These are phyloP conservation scores for Sinotaia quadrata DNA, from an alignment of 2,888 invertebrate genomes.

Conservation along the genomic window DNA sequence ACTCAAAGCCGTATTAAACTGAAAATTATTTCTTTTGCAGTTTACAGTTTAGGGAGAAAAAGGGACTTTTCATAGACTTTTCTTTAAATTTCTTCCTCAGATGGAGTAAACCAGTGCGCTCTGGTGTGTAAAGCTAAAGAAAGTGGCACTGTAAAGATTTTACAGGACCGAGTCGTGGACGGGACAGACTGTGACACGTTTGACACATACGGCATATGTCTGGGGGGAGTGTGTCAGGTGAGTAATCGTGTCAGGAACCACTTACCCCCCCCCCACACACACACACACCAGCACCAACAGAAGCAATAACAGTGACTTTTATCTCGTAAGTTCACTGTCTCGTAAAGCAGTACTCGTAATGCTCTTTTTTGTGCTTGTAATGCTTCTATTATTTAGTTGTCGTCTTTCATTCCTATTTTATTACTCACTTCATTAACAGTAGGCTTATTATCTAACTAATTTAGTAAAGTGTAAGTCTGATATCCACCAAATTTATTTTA, in stretches of 20 bases:
- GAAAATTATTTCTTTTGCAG: too few relatives aligned
- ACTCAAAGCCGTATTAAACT: too few relatives aligned
- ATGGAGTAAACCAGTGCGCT: constrained; percentile 80
- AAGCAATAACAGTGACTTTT: background rate
- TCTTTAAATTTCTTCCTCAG: constrained; percentile 31
- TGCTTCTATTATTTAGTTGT: too few relatives aligned
- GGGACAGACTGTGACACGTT: constrained; percentile 86
- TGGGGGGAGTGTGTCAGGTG: constrained; percentile 91
- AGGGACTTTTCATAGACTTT: background rate
- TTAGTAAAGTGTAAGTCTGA: too few relatives aligned
- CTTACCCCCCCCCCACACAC: background rate
- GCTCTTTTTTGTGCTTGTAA: too few relatives aligned
- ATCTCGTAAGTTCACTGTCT: background rate
- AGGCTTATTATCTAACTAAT: too few relatives aligned
- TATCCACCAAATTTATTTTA: too few relatives aligned
- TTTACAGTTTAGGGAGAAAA: too few relatives aligned
- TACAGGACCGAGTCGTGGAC: constrained; percentile 81
- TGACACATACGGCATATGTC: constrained; percentile 86
- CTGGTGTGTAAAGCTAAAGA: constrained; percentile 94
- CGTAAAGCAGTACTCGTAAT: too few relatives aligned
- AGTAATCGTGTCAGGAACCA: too few relatives aligned
- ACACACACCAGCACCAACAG: background rate
- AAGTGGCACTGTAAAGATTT: constrained; percentile 91
- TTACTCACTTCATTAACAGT: too few relatives aligned
- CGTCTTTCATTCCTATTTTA: too few relatives aligned